Conservation (phyloP, 2,888 invertebrate genomes). For the Cheilosia variabilis region DNA sequence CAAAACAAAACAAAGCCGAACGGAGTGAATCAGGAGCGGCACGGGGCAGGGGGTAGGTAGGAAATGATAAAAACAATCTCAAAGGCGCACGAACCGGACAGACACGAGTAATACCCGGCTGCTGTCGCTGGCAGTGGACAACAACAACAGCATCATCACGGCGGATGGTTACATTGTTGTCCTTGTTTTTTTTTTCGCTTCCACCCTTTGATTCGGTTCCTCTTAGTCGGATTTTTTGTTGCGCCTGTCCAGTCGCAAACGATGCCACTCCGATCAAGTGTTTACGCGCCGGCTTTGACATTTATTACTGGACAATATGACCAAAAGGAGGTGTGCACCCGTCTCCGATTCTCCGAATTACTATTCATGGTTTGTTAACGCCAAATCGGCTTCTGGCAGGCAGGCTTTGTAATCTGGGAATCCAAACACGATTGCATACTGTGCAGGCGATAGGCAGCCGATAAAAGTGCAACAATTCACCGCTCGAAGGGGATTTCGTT, state of each 20-base stretch:
- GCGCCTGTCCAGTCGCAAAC: conserved; percentile 16
- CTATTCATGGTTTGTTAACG: conserved; percentile 53
- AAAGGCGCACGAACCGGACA: conserved; percentile 42
- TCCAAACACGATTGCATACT: conserved; percentile 18
- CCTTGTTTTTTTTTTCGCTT: conserved; percentile 6
- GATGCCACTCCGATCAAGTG: conserved; percentile 35
- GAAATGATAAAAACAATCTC: conserved; percentile 43
- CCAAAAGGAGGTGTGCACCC: neutral
- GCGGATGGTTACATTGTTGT: conserved; percentile 62
- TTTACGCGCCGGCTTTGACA: conserved; percentile 22
- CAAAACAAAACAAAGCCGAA: conserved; percentile 64
- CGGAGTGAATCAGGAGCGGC: neutral
- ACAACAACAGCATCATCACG: conserved; percentile 32
- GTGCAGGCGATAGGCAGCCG: neutral
- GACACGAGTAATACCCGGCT: conserved; percentile 29
- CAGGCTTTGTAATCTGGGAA: conserved; percentile 31
- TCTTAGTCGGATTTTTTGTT: conserved; percentile 53
- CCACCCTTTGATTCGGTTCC: conserved; percentile 15
- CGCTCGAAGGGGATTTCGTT: conserved; percentile 32
- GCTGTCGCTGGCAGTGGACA: conserved; percentile 3
- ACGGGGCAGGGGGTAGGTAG: neutral
- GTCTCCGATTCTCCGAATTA: conserved; percentile 25
- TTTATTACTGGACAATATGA: conserved; percentile 33
- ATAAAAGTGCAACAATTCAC: conserved; percentile 26
- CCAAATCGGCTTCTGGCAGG: conserved; percentile 40